A percentile compares a stretch with the other conserved stretches of the same genome.
Evolutionary conservation across 1,140 invertebrate genomes (phyloP).

Genomic region (Zaprionus taronus): DNA sequence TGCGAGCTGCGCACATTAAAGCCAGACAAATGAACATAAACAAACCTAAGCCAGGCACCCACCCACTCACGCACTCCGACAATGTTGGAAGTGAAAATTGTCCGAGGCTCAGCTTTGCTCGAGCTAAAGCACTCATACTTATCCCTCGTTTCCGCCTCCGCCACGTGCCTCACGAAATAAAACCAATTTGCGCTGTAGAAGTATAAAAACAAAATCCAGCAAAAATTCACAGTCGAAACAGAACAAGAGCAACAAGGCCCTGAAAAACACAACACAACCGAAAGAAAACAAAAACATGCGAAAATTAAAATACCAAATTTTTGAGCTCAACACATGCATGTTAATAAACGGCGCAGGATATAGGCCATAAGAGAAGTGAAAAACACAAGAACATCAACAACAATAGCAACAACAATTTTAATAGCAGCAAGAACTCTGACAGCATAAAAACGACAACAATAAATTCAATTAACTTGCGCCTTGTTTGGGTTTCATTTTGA

Average conservation of each 20-base stretch:
- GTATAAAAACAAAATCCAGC: slow-evolving; percentile 21
- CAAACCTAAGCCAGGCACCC: slow-evolving; percentile 20
- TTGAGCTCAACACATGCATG: slow-evolving; percentile 33
- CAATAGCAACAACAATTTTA: slow-evolving; percentile 11
- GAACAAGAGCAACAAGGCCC: slow-evolving; percentile 17
- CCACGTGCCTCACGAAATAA: slow-evolving; percentile 30
- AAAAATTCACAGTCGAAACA: slow-evolving; percentile 13
- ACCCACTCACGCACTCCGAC: slow-evolving; percentile 7
- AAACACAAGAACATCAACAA: neutral
- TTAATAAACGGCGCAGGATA: slow-evolving; percentile 34
- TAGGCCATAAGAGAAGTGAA: slow-evolving; percentile 5
- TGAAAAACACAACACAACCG: slow-evolving; percentile 1
- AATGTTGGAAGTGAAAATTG: slow-evolving; percentile 32
- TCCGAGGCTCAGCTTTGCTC: slow-evolving; percentile 15
- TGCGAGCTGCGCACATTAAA: slow-evolving; percentile 20
- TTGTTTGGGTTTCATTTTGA: slow-evolving; percentile 52
- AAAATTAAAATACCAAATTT: slow-evolving; percentile 51
- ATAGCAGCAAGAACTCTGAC: neutral
- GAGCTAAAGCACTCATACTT: neutral
- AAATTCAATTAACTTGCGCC: slow-evolving; percentile 54
- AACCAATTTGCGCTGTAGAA: slow-evolving; percentile 39
- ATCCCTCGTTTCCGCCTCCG: neutral
- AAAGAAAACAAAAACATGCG: slow-evolving; percentile 26
- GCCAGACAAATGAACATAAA: slow-evolving; percentile 51
- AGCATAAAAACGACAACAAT: slow-evolving; percentile 38